These are phyloP conservation scores for Diarsia brunnea DNA, from an alignment of 2,888 invertebrate genomes.

Conservation along the genomic window DNA sequence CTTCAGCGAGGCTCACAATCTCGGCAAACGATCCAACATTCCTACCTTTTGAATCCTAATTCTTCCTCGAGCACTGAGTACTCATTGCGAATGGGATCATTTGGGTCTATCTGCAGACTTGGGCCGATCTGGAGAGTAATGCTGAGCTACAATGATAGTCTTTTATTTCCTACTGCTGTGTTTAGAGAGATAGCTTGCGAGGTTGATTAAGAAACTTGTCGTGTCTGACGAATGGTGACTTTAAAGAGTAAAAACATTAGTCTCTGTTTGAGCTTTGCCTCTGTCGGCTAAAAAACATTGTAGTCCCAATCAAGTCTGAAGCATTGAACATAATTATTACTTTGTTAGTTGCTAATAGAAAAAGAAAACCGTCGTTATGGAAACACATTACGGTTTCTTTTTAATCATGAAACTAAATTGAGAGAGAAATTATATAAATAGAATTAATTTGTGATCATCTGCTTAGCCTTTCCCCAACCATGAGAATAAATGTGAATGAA, in stretches of 20 bases:
- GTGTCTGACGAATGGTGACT: constrained; percentile 1
- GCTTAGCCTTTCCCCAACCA: background rate
- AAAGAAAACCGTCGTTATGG: background rate
- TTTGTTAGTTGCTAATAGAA: background rate
- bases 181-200: background rate
- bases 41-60: constrained; percentile 43
- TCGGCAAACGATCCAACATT: constrained; percentile 30
- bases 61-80: background rate
- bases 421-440: background rate
- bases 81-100: constrained; percentile 23
- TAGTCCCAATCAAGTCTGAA: too few species aligned
- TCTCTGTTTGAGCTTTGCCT: background rate
- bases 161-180: constrained; percentile 25
- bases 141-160: background rate
- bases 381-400: background rate
- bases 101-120: constrained; percentile 24
- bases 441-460: background rate
- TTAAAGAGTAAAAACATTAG: background rate
- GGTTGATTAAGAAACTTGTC: constrained; percentile 15
- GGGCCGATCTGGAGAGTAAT: constrained; percentile 28
- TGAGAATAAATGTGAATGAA: background rate
- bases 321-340: background rate
- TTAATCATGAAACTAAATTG: background rate
- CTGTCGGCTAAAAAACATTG: background rate
- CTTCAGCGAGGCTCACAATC: constrained; percentile 21